Conservation (phyloP, 2,888 invertebrate species). For the Hydroisotoma schaefferi region DNA sequence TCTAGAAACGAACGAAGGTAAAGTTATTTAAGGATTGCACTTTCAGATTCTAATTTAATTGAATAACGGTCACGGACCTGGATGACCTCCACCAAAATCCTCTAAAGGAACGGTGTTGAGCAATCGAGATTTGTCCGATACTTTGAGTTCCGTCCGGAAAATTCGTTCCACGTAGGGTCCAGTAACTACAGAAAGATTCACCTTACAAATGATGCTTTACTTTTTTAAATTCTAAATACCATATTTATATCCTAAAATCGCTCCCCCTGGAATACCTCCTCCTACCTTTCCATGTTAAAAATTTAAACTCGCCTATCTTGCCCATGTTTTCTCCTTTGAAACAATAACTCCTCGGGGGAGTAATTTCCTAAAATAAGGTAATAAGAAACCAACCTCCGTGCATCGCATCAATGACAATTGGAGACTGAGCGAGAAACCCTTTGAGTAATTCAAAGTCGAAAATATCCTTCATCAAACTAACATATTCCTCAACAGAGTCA, state of each 20-base stretch:
- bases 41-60: too few relatives aligned
- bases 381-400: constrained; percentile 69
- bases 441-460: constrained; percentile 87
- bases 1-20: too few relatives aligned
- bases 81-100: constrained; percentile 44
- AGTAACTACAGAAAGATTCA: constrained; percentile 62
- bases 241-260: not conserved
- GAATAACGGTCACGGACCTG: too few relatives aligned
- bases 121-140: constrained; percentile 53
- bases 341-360: too few relatives aligned
- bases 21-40: too few relatives aligned
- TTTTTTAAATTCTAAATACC: too few relatives aligned
- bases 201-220: too few relatives aligned
- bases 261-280: too few relatives aligned
- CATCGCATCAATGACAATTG: constrained; percentile 88
- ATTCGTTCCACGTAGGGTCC: constrained; percentile 91
- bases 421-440: constrained; percentile 69
- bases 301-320: not conserved
- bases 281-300: too few relatives aligned
- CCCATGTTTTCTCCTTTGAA: too few relatives aligned
- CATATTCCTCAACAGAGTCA: constrained; percentile 85
- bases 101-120: constrained; percentile 41
- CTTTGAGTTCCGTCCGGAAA: constrained; percentile 80
- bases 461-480: constrained; percentile 87
- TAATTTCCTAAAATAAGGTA: not conserved